Evolutionary conservation across 2,797 vertebrate genomes (phyloP).

Genomic region (Linurgus olivaceus): DNA sequence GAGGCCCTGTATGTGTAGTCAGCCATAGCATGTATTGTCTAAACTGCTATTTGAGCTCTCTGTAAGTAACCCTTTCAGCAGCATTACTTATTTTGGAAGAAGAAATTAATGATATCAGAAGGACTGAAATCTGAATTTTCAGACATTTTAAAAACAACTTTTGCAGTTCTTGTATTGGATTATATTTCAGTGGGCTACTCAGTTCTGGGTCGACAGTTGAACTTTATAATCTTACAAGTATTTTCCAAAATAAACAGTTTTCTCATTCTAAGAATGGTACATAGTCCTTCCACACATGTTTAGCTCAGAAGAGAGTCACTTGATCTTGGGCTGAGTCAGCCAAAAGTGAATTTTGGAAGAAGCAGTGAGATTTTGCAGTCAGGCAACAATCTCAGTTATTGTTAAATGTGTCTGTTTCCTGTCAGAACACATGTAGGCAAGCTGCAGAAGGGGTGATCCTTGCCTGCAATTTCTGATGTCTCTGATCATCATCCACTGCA

Average conservation of each 20-base stretch:
- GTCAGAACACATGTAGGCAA: background rate
- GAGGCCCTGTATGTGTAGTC: background rate
- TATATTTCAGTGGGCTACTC: background rate
- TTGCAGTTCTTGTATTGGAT: background rate
- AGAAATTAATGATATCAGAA: background rate
- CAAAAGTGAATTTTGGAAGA: background rate
- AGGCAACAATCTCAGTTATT: background rate
- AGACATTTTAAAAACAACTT: background rate
- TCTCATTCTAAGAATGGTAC: background rate
- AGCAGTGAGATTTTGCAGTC: background rate
- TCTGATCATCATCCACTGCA: accelerated
- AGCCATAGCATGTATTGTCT: background rate
- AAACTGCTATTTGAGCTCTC: background rate
- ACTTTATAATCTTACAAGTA: background rate
- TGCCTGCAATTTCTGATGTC: background rate
- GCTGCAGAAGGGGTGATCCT: background rate
- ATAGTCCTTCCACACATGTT: background rate
- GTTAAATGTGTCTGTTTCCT: background rate
- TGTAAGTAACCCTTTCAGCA: background rate
- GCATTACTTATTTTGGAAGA: background rate
- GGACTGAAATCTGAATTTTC: background rate
- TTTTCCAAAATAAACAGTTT: background rate
- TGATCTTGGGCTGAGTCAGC: background rate
- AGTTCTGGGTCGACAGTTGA: background rate
- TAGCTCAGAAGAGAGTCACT: background rate